phyloP scores from a whole-genome alignment of 1,140 invertebrate genomes.

The Megalonaias nervosa region DNA sequence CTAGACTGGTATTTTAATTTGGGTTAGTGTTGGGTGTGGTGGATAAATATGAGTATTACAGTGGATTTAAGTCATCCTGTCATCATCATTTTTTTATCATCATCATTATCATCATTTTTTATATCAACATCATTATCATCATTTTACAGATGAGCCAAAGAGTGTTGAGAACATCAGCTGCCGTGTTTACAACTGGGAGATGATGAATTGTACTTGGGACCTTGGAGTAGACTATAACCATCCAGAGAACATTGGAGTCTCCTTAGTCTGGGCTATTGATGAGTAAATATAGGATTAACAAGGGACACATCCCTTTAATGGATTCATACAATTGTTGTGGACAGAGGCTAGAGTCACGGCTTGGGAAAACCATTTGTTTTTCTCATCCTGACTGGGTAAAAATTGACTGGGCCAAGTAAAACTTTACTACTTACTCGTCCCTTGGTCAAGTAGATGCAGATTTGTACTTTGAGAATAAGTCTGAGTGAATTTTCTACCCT shows the following conservation, averaged over 20 bases:
- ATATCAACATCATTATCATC: neutral
- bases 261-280: slow-evolving; percentile 20
- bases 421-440: no score
- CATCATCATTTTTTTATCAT: neutral
- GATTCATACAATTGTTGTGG: no score
- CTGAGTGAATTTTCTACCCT: no score
- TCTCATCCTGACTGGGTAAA: no score
- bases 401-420: no score
- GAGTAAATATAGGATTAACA: neutral
- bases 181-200: slow-evolving; percentile 32
- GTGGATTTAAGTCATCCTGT: neutral
- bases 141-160: slow-evolving; percentile 27
- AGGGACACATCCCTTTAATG: no score
- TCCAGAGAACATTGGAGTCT: slow-evolving; percentile 12
- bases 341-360: no score
- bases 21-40: neutral
- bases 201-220: slow-evolving; percentile 26
- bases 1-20: no score
- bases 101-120: neutral
- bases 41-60: neutral
- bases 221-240: slow-evolving; percentile 31
- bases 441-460: no score
- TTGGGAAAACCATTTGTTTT: no score
- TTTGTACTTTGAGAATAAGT: no score
- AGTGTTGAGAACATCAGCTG: slow-evolving; percentile 23